Evolutionary conservation across 2,888 invertebrate genomes (phyloP).

Genomic region (Brassicogethes aeneus): DNA sequence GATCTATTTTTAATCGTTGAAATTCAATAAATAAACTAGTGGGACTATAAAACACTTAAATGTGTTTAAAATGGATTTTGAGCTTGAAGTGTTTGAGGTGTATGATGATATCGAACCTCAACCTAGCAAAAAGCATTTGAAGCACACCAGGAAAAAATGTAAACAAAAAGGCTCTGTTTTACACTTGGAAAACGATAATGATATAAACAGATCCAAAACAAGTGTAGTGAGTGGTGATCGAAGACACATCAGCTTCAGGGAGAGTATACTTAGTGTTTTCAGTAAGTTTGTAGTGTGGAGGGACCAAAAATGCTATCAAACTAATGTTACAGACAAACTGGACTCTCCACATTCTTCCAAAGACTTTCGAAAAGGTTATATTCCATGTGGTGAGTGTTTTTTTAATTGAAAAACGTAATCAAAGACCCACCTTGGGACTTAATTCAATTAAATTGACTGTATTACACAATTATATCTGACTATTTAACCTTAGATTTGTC

Average conservation of each 20-base stretch:
- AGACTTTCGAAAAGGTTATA: slow-evolving; percentile 35
- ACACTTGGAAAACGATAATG: slow-evolving; percentile 30
- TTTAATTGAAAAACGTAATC: background rate
- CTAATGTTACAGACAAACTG: slow-evolving; percentile 34
- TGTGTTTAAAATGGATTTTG: slow-evolving; percentile 43
- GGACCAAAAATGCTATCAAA: slow-evolving; percentile 41
- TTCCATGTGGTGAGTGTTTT: slow-evolving; percentile 39
- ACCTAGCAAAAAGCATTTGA: slow-evolving; percentile 33
- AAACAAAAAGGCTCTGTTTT: slow-evolving; percentile 33
- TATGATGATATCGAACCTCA: slow-evolving; percentile 35
- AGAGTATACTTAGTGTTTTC: slow-evolving; percentile 49
- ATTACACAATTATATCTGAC: too few relatives aligned
- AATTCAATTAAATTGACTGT: slow-evolving; percentile 1
- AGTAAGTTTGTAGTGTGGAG: slow-evolving; percentile 41
- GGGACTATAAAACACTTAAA: background rate
- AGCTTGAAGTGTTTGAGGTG: slow-evolving; percentile 46
- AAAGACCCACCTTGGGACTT: background rate
- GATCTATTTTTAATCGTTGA: background rate
- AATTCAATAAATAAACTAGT: background rate
- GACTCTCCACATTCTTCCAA: slow-evolving; percentile 37
- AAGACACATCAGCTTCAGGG: slow-evolving; percentile 46
- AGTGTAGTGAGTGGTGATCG: slow-evolving; percentile 33
- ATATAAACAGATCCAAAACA: slow-evolving; percentile 33
- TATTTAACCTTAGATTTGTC: too few relatives aligned
- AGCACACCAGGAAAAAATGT: slow-evolving; percentile 40